Base-by-base conservation (phyloP, 1,140 invertebrate species). In the Lanistes nyassanus region DNA sequence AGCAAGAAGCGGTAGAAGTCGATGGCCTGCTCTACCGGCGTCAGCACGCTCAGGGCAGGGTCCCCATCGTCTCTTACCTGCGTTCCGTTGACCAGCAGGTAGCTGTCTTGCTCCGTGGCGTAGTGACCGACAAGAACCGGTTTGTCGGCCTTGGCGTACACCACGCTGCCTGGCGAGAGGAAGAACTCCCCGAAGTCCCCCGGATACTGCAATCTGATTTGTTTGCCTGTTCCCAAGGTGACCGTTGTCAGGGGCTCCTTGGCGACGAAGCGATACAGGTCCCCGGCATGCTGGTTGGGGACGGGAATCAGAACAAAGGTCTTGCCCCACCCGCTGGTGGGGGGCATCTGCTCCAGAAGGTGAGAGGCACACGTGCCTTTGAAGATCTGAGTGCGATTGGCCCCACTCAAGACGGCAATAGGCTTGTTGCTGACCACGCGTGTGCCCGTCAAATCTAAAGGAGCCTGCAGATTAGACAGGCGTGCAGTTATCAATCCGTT, bases 211-310 rank as follows among this genome's bases (percentile, higher is more conserved):
- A 71, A 9, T n/a, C 31, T 71, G 51, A 71, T 71, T 26, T 42
- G 19, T 9, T 64, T 60, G 16, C 47, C 64, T 0, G 53, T 56
- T 36, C 47, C 62, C 21, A 65, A 7, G 37, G 58, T 55, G 26
- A 74, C 39, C 13, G 31, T 66, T 2, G 72, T 74, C 39, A 36
- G 51, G 31, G 62, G 60, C 6, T 64, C 47, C 37, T 55, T 65
- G 39, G 72, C 62, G 11, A 74, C 39, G 37, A 74, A 65, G 31
- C 73, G 73, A 51, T 74, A 74, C 3, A 47, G 21, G 31, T 65
- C 62, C 2, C 47, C 60, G 5, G 21, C 26, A 1, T 23, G 47
- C 23, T 74, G 62, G 2, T 66, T 31, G 9, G 72, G 72, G 23
- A 53, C 9, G 19, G 60, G 47, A 21, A 74, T 23, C 0, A 65